A percentile compares a stretch with the other conserved stretches of the same genome.
phyloP scores from a whole-genome alignment of 2,113 vertebrate genomes.

The Garra rufa region DNA sequence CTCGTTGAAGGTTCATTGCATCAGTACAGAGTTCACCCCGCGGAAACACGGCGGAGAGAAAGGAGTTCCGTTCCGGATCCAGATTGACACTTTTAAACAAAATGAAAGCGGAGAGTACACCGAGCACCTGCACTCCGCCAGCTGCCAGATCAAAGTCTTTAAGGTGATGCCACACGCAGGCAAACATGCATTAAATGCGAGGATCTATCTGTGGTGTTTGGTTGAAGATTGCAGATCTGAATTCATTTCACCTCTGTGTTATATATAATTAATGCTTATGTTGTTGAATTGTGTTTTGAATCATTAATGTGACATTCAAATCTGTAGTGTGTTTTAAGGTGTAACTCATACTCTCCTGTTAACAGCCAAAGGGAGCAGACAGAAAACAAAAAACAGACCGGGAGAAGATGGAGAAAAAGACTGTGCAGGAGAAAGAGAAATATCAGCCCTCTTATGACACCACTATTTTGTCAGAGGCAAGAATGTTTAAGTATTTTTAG shows the following conservation, averaged over 20 bases:
- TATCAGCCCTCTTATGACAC: constrained; percentile 97
- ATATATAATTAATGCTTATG: not conserved
- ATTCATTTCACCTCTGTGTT: not conserved
- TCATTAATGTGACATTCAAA: not conserved
- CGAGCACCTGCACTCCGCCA: constrained; percentile 94
- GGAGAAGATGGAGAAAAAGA: constrained; percentile 98
- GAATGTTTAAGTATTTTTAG: not conserved
- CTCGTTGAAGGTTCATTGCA: constrained; percentile 88
- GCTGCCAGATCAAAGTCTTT: constrained; percentile 99
- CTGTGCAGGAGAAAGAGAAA: constrained; percentile 95
- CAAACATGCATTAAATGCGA: not conserved
- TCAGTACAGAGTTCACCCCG: constrained; percentile 99
- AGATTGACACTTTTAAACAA: constrained; percentile 96
- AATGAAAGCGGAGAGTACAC: constrained; percentile 89
- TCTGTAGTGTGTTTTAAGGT: not conserved
- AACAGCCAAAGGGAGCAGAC: constrained; percentile 96
- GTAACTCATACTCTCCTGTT: not conserved
- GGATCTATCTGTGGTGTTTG: not conserved
- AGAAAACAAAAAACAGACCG: constrained; percentile 97
- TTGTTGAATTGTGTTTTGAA: not conserved
- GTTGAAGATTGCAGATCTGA: not conserved
- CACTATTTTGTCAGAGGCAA: constrained; percentile 93
- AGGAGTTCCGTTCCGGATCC: constrained; percentile 94
- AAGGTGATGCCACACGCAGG: constrained; percentile 79
- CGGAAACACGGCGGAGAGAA: constrained; percentile 97